These are phyloP conservation scores for Rhynchophorus ferrugineus DNA, from an alignment of 1,140 invertebrate genomes.

Conservation along the genomic window DNA sequence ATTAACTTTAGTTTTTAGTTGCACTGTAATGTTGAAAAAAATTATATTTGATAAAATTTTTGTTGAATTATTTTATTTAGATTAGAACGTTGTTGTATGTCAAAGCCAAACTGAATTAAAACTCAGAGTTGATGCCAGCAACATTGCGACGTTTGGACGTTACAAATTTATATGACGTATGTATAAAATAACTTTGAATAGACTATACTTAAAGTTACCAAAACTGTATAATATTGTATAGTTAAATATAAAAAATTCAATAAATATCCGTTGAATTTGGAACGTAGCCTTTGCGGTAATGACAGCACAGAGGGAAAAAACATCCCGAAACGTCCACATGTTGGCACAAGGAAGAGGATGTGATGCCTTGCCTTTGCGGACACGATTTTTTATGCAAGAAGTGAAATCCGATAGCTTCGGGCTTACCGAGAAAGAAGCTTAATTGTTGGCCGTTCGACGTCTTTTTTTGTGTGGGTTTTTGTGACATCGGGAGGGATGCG, in stretches of 20 bases:
- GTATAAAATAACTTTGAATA: background rate
- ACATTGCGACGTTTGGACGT: background rate
- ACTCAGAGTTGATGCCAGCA: background rate
- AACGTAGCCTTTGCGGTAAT: background rate
- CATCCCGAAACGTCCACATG: conserved; percentile 2
- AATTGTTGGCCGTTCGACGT: conserved; percentile 7
- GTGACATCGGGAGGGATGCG: conserved; percentile 1
- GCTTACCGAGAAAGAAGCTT: conserved; percentile 13
- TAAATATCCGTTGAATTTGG: too few relatives aligned
- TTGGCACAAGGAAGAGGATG: conserved; percentile 13
- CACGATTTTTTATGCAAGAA: conserved; percentile 10
- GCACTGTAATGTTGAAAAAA: too few relatives aligned
- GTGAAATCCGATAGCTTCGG: conserved; percentile 3
- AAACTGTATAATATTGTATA: too few relatives aligned
- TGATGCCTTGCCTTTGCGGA: conserved; percentile 12
- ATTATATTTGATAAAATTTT: too few relatives aligned
- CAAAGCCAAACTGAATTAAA: background rate
- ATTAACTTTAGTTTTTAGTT: too few relatives aligned
- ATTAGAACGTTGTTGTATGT: background rate
- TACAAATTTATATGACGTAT: background rate
- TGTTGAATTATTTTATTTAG: too few relatives aligned
- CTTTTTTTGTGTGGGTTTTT: conserved; percentile 3
- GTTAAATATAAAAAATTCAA: too few relatives aligned
- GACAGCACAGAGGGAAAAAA: background rate
- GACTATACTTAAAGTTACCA: background rate